Evolutionary conservation across 2,797 vertebrate genomes (phyloP).

Genomic region (Corythornis leucogaster): DNA sequence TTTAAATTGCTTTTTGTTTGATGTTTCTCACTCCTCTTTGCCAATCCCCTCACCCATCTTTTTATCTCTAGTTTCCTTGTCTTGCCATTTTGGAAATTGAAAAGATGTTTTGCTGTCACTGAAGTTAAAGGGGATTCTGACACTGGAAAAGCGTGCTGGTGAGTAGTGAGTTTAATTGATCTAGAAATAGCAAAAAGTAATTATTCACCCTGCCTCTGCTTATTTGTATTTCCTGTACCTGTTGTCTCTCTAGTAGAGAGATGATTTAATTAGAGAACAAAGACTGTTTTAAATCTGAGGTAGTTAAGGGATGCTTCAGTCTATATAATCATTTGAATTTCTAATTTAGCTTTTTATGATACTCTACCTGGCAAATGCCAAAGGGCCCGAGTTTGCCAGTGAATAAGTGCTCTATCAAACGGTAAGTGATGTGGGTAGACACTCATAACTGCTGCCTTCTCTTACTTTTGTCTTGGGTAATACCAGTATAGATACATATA

Average conservation of each 20-base stretch:
- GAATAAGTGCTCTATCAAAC: fast-evolving
- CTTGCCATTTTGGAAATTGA: constrained; percentile 24
- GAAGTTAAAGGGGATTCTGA: constrained; percentile 1
- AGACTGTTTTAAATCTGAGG: neutral
- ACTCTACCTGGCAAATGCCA: neutral
- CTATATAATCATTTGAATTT: neutral
- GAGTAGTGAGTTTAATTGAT: neutral
- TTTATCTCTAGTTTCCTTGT: neutral
- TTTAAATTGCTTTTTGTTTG: constrained; percentile 32
- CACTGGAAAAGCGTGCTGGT: neutral
- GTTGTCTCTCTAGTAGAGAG: constrained; percentile 5
- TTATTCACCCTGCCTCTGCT: constrained; percentile 34
- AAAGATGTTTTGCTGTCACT: neutral
- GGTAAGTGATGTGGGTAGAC: neutral
- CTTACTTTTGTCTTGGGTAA: neutral
- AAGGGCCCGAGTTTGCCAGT: neutral
- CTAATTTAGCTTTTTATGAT: neutral
- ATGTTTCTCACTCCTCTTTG: neutral
- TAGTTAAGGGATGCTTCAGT: neutral
- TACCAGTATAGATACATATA: fast-evolving
- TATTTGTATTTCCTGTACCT: constrained; percentile 43
- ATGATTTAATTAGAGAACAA: constrained; percentile 30
- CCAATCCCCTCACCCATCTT: neutral
- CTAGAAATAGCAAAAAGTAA: constrained; percentile 15
- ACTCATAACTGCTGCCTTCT: neutral